Evolutionary conservation across 2,888 invertebrate genomes (phyloP).

Genomic region (Pycnomerus fuliginosus): DNA sequence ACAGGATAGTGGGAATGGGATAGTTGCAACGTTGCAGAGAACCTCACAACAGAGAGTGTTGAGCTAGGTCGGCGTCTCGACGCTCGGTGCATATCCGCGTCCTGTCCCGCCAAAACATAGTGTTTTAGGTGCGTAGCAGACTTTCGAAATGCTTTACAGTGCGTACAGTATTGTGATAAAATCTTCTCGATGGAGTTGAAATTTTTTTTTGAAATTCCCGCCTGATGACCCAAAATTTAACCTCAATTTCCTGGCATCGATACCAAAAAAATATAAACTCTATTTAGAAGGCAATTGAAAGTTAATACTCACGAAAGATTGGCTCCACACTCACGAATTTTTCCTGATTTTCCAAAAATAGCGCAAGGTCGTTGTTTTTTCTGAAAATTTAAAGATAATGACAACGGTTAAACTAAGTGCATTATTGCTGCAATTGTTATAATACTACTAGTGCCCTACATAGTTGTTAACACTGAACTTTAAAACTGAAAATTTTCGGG

Average conservation of each 20-base stretch:
- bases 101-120: constrained; percentile 37
- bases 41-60: constrained; percentile 52
- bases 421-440: too few species aligned
- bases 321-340: too few species aligned
- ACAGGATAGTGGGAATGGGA: constrained; percentile 28
- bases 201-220: constrained; percentile 10
- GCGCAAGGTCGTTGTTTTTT: too few species aligned
- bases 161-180: constrained; percentile 3
- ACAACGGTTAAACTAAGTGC: too few species aligned
- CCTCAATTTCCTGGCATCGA: not conserved
- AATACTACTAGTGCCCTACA: too few species aligned
- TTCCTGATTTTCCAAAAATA: too few species aligned
- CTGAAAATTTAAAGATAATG: too few species aligned
- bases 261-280: not conserved
- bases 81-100: constrained; percentile 49
- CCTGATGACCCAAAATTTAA: constrained; percentile 2
- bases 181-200: not conserved
- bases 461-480: too few species aligned
- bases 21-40: constrained; percentile 45
- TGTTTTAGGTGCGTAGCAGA: constrained; percentile 34
- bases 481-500: constrained; percentile 2
- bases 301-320: too few species aligned
- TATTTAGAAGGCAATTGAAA: too few species aligned
- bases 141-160: constrained; percentile 13
- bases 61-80: constrained; percentile 54